A percentile compares a stretch with the other conserved stretches of the same genome.
Conservation (phyloP, 1,140 invertebrate species). For the Lerema accius region DNA sequence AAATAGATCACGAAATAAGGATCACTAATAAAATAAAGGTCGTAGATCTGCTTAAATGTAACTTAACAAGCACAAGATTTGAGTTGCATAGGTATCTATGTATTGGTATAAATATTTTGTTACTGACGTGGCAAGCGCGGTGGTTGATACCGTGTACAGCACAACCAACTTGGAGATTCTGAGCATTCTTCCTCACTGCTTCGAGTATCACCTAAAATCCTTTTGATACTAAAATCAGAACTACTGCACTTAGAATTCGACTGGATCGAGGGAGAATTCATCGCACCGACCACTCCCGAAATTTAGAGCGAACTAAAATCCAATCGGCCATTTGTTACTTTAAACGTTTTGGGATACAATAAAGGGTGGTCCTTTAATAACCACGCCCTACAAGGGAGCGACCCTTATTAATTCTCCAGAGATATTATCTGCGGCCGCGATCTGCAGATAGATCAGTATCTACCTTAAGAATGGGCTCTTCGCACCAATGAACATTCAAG, state of each 20-base stretch:
- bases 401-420: slow-evolving; percentile 40
- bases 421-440: slow-evolving; percentile 64
- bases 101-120: slow-evolving; percentile 1
- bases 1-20: too few species aligned
- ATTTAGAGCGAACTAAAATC: slow-evolving; percentile 27
- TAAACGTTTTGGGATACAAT: slow-evolving; percentile 44
- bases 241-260: slow-evolving; percentile 57
- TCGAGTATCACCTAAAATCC: slow-evolving; percentile 75
- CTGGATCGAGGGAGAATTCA: slow-evolving; percentile 61
- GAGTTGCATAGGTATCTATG: too few species aligned
- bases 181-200: slow-evolving; percentile 43
- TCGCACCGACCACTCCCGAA: slow-evolving; percentile 34
- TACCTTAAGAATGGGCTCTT: slow-evolving; percentile 39
- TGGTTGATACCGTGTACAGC: slow-evolving; percentile 89
- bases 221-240: slow-evolving; percentile 83
- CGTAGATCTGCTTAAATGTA: too few species aligned
- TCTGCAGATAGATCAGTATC: slow-evolving; percentile 31
- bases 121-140: slow-evolving; percentile 88
- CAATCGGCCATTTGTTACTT: slow-evolving; percentile 36
- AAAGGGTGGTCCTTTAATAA: slow-evolving; percentile 38
- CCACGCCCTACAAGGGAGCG: slow-evolving; percentile 50
- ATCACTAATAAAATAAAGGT: too few species aligned
- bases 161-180: slow-evolving; percentile 84
- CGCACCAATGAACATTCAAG: slow-evolving; percentile 60
- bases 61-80: too few species aligned